Evolutionary conservation across 2,113 vertebrate species (phyloP), one percentile per base, ranked within the genome.

Genomic region (Mirounga angustirostris): DNA sequence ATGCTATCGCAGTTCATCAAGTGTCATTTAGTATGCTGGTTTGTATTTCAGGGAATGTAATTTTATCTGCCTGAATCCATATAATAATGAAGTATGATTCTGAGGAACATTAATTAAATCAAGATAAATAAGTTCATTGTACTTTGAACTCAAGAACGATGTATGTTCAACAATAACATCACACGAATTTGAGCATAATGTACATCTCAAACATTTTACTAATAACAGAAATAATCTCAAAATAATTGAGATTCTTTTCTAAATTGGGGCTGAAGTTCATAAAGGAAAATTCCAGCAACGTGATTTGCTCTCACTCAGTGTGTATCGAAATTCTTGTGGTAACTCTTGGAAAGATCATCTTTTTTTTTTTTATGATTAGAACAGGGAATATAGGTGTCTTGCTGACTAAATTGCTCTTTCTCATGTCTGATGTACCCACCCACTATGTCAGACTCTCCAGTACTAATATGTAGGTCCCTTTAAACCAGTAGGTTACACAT

Each of bases 401-500:
- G 85, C 94, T 96, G 97, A 98, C 94, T 97, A 98, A 96, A 97
- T 98, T 96, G 95, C 82, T 94, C 94, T 97, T 92, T 95, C 97
- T 98, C 80, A 96, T 97, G 90, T 98, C 96, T 98, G 98, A 97
- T 96, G 86, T 97, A 96, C 93, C 88, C 94, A 98, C 95, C 95
- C 95, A 98, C 98, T 96, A 97, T 97, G 96, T 95, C 85, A 95
- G 93, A 98, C 91, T 96, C 96, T 98, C 96, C 30, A 65, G 93
- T 96, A 85, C 95, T 96, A 95, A 97, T 96, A 97, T 71, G 65
- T 93, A 95, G 97, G 89, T 86, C 79, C 85, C 63, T 98, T 98
- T 98, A 96, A 98, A 98, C 95, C 95, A 91, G 97, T 98, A 98
- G 97, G 97, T 95, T 97, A 96, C 40, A 98, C 97, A 97, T 98